These are phyloP conservation scores for Crocodylus rhombifer DNA, from an alignment of 2,797 vertebrate species.

Conservation along the genomic window DNA sequence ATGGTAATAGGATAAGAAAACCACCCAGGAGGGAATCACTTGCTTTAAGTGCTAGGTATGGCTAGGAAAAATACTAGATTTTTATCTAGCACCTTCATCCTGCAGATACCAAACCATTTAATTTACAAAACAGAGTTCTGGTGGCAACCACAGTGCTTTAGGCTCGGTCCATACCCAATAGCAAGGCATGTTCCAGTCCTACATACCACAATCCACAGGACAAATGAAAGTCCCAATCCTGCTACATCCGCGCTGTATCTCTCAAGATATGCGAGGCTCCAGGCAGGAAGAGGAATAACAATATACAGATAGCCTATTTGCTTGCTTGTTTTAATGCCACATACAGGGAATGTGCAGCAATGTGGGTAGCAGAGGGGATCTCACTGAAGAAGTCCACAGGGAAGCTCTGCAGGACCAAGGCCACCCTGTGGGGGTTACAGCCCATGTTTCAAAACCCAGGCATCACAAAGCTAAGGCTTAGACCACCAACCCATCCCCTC, in stretches of 20 bases:
- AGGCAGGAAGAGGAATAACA: no score
- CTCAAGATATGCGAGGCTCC: no score
- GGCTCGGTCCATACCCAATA: conserved; percentile 57
- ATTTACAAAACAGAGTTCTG: accelerated
- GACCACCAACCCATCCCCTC: background rate
- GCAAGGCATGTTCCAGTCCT: conserved; percentile 34
- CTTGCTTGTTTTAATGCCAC: background rate
- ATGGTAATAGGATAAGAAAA: background rate
- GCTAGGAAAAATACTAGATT: background rate
- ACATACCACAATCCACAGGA: background rate
- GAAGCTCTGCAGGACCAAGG: background rate
- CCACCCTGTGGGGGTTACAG: background rate
- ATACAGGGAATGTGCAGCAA: background rate
- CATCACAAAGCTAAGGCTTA: background rate
- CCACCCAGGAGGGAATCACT: no score
- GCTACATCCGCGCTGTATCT: no score
- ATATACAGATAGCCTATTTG: background rate
- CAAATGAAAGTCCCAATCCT: background rate
- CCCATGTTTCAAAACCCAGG: background rate
- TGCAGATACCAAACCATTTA: background rate
- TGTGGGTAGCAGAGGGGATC: background rate
- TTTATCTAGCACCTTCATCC: background rate
- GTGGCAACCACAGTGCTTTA: background rate
- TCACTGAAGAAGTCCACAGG: background rate
- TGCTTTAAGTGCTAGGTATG: background rate